Percentiles rank a stretch among this genome's conserved stretches.
Conservation (phyloP, 1,140 invertebrate species). For the Helicoverpa armigera region DNA sequence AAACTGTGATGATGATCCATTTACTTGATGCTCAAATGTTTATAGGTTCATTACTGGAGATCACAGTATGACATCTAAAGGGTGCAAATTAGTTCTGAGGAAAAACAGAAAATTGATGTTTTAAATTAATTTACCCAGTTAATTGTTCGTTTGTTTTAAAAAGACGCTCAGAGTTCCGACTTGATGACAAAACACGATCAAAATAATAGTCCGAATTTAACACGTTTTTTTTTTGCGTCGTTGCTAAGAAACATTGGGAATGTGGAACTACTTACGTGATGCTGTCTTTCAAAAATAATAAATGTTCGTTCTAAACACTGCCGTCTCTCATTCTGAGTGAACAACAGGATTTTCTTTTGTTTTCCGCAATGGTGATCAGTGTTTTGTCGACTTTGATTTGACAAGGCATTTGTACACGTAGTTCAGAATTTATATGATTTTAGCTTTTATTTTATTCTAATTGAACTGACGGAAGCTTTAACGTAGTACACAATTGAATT, state of each 20-base stretch:
- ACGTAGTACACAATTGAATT: neutral
- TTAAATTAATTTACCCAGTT: no score
- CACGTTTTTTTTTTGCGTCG: constrained; percentile 35
- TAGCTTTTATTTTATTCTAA: neutral
- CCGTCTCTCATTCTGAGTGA: constrained; percentile 54
- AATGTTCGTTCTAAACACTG: constrained; percentile 59
- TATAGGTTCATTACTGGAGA: no score
- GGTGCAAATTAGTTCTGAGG: no score
- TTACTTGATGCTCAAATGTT: neutral
- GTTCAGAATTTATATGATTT: neutral
- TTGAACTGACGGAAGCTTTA: neutral
- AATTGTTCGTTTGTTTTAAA: no score
- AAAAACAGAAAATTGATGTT: no score
- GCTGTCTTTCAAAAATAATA: constrained; percentile 62
- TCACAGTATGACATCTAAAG: no score
- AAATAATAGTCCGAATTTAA: constrained; percentile 58
- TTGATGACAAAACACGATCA: constrained; percentile 57
- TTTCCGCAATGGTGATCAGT: constrained; percentile 20
- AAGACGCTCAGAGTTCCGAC: constrained; percentile 18
- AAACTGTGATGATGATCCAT: neutral
- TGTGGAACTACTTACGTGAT: constrained; percentile 60
- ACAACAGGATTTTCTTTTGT: constrained; percentile 37
- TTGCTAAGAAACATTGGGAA: constrained; percentile 64
- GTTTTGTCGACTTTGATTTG: constrained; percentile 29
- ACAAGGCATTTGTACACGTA: constrained; percentile 3